Conservation (phyloP, 37 sponge, comb jelly and placozoan genomes). For the Chondrilla cf. caribensis region DNA sequence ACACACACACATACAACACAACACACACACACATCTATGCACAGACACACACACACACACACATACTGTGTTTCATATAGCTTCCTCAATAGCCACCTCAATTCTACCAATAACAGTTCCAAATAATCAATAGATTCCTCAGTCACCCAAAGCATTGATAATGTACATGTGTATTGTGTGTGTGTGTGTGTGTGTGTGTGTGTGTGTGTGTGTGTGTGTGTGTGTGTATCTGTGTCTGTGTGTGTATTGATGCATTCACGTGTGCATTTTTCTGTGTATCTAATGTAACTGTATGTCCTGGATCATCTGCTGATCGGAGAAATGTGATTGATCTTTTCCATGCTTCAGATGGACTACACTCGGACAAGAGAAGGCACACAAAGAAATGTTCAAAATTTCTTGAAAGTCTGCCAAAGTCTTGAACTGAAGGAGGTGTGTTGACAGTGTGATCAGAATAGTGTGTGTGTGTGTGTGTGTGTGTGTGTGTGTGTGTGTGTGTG, state of each 20-base stretch:
- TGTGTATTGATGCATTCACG: too few species aligned
- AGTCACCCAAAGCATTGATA: not conserved
- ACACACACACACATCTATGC: too few species aligned
- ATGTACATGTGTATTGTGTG: not conserved
- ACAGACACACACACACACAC: too few species aligned
- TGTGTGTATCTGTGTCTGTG: not conserved
- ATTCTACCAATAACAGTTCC: not conserved
- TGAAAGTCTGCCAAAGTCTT: conserved; percentile 60
- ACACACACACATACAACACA: too few species aligned
- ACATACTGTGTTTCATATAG: too few species aligned
- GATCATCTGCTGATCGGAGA: too few species aligned
- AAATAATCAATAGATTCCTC: not conserved
- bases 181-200: not conserved
- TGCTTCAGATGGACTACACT: conserved; percentile 52
- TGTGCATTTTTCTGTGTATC: too few species aligned
- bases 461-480: not conserved
- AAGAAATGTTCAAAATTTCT: conserved; percentile 64
- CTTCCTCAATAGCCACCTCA: too few species aligned
- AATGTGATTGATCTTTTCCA: too few species aligned
- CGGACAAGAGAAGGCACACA: conserved; percentile 42
- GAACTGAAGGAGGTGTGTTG: conserved; percentile 52
- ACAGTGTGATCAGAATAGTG: not conserved
- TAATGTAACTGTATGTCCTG: too few species aligned
- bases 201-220: not conserved
- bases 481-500: conserved; percentile 13